Percentiles rank a stretch among this genome's conserved stretches.
Conservation (phyloP, 2,888 invertebrate genomes). For the Stictocephala bisonia region DNA sequence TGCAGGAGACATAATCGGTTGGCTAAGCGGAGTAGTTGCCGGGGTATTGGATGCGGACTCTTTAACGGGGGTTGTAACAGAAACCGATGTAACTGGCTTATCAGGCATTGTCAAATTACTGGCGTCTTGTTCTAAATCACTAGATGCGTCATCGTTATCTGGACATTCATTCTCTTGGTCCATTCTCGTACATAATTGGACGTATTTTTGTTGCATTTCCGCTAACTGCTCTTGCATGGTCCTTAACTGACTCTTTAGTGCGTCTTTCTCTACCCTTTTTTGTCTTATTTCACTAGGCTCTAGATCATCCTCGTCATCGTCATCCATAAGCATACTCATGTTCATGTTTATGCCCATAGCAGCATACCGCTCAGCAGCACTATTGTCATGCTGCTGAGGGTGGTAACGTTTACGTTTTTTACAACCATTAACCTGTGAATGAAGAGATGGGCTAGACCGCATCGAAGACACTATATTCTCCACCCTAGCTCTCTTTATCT, state of each 20-base stretch:
- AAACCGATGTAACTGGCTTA: slow-evolving; percentile 61
- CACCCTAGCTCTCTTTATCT: slow-evolving; percentile 92
- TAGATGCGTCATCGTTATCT: slow-evolving; percentile 78
- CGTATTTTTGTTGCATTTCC: slow-evolving; percentile 91
- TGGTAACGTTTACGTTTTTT: slow-evolving; percentile 96
- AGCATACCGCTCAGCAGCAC: slow-evolving; percentile 73
- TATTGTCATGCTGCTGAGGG: slow-evolving; percentile 88
- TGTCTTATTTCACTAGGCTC: slow-evolving; percentile 82
- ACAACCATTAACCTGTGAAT: slow-evolving; percentile 85
- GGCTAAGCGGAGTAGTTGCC: slow-evolving; percentile 70
- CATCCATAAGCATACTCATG: slow-evolving; percentile 68
- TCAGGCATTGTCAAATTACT: slow-evolving; percentile 66
- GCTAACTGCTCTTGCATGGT: slow-evolving; percentile 91
- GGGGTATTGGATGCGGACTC: slow-evolving; percentile 64
- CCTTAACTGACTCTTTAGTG: slow-evolving; percentile 85
- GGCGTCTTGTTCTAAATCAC: slow-evolving; percentile 73
- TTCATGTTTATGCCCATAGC: slow-evolving; percentile 71
- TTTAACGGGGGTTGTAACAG: slow-evolving; percentile 58
- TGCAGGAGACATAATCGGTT: slow-evolving; percentile 55
- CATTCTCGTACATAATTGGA: slow-evolving; percentile 87
- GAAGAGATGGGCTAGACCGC: slow-evolving; percentile 84
- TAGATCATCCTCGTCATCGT: slow-evolving; percentile 80
- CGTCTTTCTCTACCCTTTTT: slow-evolving; percentile 88
- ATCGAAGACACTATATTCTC: slow-evolving; percentile 96
- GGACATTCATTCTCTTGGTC: slow-evolving; percentile 68